Percentiles rank a stretch among this genome's conserved stretches.
Conservation (phyloP, 2,113 vertebrate genomes). For the Parus major region DNA sequence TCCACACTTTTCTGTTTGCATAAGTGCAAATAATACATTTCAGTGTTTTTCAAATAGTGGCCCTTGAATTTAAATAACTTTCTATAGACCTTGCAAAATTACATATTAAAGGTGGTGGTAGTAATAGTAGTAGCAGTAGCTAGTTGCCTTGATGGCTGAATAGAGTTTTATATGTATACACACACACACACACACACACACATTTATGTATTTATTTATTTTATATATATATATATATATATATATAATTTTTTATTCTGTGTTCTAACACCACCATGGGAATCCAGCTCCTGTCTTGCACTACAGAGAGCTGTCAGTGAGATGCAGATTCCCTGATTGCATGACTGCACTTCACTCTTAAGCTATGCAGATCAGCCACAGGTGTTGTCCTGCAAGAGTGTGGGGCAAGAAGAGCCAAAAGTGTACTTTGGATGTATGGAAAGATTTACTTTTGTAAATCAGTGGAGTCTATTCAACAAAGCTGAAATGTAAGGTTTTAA, state of each 20-base stretch:
- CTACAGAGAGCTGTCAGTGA: not conserved
- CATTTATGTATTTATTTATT: too few relatives aligned
- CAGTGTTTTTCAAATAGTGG: not conserved
- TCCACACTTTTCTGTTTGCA: not conserved
- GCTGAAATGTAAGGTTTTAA: not conserved
- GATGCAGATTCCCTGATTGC: not conserved
- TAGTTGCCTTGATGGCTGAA: not conserved
- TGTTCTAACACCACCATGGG: not conserved
- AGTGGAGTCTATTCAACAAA: not conserved
- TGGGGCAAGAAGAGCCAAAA: not conserved
- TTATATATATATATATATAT: not conserved
- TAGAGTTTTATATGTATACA: not conserved
- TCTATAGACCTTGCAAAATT: not conserved
- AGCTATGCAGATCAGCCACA: not conserved
- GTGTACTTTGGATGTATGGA: not conserved
- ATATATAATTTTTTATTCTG: not conserved
- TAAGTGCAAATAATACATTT: not conserved
- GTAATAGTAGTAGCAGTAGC: too few relatives aligned
- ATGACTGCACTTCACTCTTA: not conserved
- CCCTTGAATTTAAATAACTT: not conserved
- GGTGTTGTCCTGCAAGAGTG: rapidly evolving
- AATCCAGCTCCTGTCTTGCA: not conserved
- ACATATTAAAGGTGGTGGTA: not conserved
- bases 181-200: too few relatives aligned
- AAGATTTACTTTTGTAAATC: not conserved